phyloP scores from a whole-genome alignment of 1,140 invertebrate species.

The Cydia pomonella region DNA sequence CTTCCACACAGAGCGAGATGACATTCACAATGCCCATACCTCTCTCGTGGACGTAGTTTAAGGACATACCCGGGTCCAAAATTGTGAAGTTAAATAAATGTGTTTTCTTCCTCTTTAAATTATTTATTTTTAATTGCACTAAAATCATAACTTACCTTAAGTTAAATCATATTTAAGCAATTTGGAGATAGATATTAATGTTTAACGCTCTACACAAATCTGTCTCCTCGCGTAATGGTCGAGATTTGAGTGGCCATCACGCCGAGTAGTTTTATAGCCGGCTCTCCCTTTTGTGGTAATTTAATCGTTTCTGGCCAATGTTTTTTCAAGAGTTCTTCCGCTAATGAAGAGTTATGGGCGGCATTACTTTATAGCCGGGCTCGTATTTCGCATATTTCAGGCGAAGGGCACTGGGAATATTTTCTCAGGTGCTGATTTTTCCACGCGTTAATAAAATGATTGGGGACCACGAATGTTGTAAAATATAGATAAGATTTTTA shows the following conservation, averaged over 20 bases:
- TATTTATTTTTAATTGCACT: no score
- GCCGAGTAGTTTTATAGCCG: slow-evolving; percentile 55
- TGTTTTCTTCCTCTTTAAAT: no score
- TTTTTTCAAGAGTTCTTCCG: slow-evolving; percentile 26
- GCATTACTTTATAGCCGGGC: slow-evolving; percentile 17
- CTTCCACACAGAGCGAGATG: no score
- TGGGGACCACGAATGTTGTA: neutral
- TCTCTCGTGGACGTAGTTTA: no score
- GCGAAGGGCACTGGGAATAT: neutral
- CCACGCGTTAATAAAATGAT: slow-evolving; percentile 1
- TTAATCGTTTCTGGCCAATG: slow-evolving; percentile 55
- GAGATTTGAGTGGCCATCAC: slow-evolving; percentile 55
- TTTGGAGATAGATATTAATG: neutral
- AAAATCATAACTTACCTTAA: no score
- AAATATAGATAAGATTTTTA: neutral
- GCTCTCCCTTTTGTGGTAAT: slow-evolving; percentile 61
- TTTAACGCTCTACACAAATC: slow-evolving; percentile 29
- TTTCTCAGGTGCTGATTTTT: slow-evolving; percentile 32
- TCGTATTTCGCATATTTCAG: neutral
- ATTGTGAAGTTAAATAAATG: no score
- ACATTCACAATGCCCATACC: no score
- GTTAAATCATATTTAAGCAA: no score
- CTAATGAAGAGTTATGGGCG: slow-evolving; percentile 35
- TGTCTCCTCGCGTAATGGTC: slow-evolving; percentile 50
- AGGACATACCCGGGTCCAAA: no score